These are phyloP conservation scores for Drosophila athabasca DNA, from an alignment of 1,140 invertebrate genomes.

Conservation along the genomic window DNA sequence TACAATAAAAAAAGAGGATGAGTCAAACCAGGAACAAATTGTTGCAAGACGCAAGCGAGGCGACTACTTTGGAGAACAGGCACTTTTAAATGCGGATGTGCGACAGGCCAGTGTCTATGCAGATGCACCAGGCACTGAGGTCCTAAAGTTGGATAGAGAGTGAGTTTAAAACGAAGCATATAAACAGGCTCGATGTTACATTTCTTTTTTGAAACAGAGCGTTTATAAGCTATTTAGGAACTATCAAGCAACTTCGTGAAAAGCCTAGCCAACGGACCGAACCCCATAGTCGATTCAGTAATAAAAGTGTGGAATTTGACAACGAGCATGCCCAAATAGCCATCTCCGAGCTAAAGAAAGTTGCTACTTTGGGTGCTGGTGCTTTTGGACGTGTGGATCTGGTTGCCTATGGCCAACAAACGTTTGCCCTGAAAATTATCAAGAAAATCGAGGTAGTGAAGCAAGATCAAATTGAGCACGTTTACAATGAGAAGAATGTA, in stretches of 20 bases:
- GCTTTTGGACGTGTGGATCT: constrained; percentile 97
- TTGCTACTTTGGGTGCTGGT: constrained; percentile 95
- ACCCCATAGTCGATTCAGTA: constrained; percentile 37
- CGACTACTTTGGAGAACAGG: constrained; percentile 92
- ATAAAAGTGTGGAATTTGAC: constrained; percentile 68
- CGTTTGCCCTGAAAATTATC: constrained; percentile 95
- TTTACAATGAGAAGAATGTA: constrained; percentile 95
- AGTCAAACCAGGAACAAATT: constrained; percentile 85
- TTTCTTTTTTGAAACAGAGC: constrained; percentile 71
- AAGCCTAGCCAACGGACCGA: constrained; percentile 43
- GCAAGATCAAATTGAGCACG: constrained; percentile 96
- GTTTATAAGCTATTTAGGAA: constrained; percentile 85
- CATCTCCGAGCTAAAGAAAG: constrained; percentile 91
- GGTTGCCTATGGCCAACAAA: constrained; percentile 87
- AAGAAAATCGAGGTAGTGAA: constrained; percentile 97
- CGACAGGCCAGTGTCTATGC: constrained; percentile 95
- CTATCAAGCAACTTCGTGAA: constrained; percentile 76
- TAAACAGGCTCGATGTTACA: neutral
- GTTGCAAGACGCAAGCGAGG: constrained; percentile 88
- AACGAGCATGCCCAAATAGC: constrained; percentile 88
- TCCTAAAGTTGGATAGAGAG: constrained; percentile 93
- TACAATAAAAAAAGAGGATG: constrained; percentile 88
- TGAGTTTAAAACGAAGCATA: constrained; percentile 82
- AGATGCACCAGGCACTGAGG: constrained; percentile 93
- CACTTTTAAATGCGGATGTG: constrained; percentile 91